Percentiles rank a stretch among this genome's conserved stretches.
phyloP scores from a whole-genome alignment of 2,888 invertebrate genomes.

The Melinopterus prodromus region DNA sequence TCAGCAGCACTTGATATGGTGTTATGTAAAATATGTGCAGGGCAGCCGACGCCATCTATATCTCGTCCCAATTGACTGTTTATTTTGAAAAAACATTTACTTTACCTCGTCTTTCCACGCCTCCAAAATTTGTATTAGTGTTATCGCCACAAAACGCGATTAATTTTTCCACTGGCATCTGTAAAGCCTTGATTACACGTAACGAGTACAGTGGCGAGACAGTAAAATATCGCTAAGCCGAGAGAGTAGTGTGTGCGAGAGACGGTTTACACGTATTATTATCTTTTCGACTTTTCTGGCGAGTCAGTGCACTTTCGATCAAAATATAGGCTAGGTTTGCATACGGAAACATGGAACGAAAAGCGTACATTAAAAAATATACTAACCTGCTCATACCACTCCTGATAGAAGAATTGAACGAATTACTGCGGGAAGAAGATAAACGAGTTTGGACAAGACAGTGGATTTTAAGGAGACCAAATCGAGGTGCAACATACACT shows the following conservation, averaged over 20 bases:
- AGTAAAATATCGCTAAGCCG: conserved; percentile 11
- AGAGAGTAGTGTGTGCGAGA: conserved; percentile 16
- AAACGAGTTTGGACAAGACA: conserved; percentile 14
- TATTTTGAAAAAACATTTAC: conserved; percentile 44
- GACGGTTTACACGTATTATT: conserved; percentile 8
- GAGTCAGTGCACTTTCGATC: conserved; percentile 9
- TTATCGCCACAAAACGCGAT: conserved; percentile 49
- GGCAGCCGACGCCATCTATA: conserved; percentile 28
- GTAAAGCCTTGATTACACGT: conserved; percentile 11
- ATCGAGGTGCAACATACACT: not conserved
- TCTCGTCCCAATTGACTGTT: conserved; percentile 38
- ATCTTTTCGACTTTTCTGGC: conserved; percentile 6
- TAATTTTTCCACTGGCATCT: no score
- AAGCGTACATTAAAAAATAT: conserved; percentile 13
- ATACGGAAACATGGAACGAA: not conserved
- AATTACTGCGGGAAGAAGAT: not conserved
- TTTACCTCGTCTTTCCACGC: conserved; percentile 38
- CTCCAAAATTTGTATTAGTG: conserved; percentile 51
- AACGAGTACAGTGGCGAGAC: conserved; percentile 10
- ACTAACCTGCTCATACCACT: not conserved
- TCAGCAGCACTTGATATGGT: no score
- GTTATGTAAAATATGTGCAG: no score
- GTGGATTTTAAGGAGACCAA: not conserved
- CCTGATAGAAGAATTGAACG: not conserved
- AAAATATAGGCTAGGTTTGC: not conserved